Percentiles rank a stretch among this genome's conserved stretches.
These are phyloP conservation scores for Scleropages formosus DNA, from an alignment of 2,797 vertebrate species.

Conservation along the genomic window DNA sequence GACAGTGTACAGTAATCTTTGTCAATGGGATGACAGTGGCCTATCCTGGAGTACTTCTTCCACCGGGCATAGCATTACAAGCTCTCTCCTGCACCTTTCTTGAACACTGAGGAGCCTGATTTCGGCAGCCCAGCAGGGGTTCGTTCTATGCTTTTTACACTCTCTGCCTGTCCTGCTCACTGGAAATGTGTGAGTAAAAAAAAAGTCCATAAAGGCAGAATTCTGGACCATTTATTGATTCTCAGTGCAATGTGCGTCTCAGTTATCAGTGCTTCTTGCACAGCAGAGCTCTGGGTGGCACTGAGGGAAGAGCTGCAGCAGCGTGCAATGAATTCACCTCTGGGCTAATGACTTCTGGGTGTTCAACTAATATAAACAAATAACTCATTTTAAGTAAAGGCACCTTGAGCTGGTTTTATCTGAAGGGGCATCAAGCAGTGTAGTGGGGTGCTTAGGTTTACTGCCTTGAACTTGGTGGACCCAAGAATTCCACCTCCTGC, in stretches of 20 bases:
- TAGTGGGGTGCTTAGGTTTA: too few species aligned
- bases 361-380: too few species aligned
- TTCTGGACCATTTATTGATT: slow-evolving; percentile 28
- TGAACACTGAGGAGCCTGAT: not conserved
- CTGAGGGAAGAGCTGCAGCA: not conserved
- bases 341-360: not conserved
- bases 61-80: not conserved
- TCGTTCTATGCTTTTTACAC: not conserved
- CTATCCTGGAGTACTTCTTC: not conserved
- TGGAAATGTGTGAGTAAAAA: not conserved
- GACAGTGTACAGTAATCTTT: not conserved
- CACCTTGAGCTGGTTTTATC: too few species aligned
- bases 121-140: not conserved
- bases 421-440: too few species aligned
- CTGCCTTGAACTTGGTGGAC: too few species aligned
- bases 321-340: slow-evolving; percentile 12
- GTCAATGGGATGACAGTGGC: not conserved
- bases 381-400: too few species aligned
- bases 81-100: not conserved
- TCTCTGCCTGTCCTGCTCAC: not conserved
- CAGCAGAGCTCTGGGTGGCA: not conserved
- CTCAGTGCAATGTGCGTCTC: slow-evolving; percentile 23
- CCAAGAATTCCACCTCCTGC: too few species aligned
- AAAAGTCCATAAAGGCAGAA: slow-evolving; percentile 15
- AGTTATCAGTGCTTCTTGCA: not conserved